Base-by-base conservation (phyloP, 2,113 vertebrate species). In the Mobula hypostoma region DNA sequence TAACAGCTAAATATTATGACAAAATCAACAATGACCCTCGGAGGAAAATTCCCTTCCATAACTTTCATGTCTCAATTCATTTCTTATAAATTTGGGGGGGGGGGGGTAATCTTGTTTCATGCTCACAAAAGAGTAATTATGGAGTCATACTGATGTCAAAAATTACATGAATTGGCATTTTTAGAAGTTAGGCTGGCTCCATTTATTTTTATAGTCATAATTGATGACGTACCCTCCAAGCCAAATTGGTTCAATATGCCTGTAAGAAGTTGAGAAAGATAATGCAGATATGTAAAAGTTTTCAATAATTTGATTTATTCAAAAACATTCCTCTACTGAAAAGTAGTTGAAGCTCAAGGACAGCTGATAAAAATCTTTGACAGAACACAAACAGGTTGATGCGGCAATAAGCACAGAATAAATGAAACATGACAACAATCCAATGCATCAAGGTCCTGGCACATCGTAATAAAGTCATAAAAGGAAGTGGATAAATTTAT, bases 341-440 rank as follows among this genome's bases (percentile, higher is more conserved):
- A 83, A 56, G 24, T 56, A 24, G 6, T 58, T 83, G 80, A 83
- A 56, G 80, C 48, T 83, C 48, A 58, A 83, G 80, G 80, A 83
- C 80, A 83, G 48, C 80, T 83, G 21, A 56, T 83, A 58, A 83
- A 83, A 83, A 9, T 83, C 40, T 83, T 83, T 83, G 80, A 56
- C 48, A 56, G 17, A 83, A 56, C 40, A 24, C 80, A 83, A 56
- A 48, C 40, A 83, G 36, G 14, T 56, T 83, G 80, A 83, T 83
- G 80, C 48, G 8, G 48, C 11, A 58, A 83, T 56, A 83, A 83
- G 21, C 21, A 56, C 48, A 58, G 80, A 83, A 21, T 58, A 83
- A 83, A 83, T 83, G 48, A 83, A 79, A 83, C 80, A 58, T 83
- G 80, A 83, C 80, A 83, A 83, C 40, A 7, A 83, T 27, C 80